phyloP scores from a whole-genome alignment of 2,797 vertebrate species.

The Scolopax bukidnonensis region DNA sequence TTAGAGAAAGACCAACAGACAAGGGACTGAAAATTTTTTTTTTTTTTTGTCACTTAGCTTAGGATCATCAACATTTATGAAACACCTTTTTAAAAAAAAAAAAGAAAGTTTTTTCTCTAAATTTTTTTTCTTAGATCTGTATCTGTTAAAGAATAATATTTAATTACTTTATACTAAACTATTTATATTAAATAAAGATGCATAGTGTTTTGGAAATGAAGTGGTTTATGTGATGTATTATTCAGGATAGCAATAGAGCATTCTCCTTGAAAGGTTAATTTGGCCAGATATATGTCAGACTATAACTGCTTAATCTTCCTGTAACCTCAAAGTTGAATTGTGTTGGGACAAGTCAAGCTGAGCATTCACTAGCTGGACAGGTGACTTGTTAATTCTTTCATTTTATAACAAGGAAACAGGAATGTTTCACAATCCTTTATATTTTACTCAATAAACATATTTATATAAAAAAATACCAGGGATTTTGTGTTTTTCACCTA shows the following conservation, averaged over 20 bases:
- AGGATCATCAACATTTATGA: background rate
- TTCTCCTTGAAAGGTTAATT: background rate
- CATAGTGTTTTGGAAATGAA: background rate
- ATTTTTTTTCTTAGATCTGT: background rate
- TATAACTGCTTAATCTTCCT: background rate
- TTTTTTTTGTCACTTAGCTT: background rate
- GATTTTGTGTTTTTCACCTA: background rate
- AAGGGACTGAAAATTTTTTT: background rate
- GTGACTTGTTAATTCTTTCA: background rate
- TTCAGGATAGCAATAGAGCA: background rate
- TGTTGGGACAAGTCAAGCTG: background rate
- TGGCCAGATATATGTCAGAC: background rate
- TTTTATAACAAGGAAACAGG: background rate
- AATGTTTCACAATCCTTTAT: background rate
- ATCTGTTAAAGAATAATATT: background rate
- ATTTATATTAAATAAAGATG: background rate
- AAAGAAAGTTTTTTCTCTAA: background rate
- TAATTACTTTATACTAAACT: background rate
- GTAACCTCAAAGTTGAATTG: background rate
- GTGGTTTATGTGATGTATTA: background rate
- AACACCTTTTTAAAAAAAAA: background rate
- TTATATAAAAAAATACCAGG: background rate
- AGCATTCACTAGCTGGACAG: background rate
- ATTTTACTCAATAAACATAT: background rate
- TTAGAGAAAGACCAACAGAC: background rate